A percentile compares a stretch with the other conserved stretches of the same genome.
Conservation (phyloP, 2,888 invertebrate species). For the Liopterus haemorrhoidalis region DNA sequence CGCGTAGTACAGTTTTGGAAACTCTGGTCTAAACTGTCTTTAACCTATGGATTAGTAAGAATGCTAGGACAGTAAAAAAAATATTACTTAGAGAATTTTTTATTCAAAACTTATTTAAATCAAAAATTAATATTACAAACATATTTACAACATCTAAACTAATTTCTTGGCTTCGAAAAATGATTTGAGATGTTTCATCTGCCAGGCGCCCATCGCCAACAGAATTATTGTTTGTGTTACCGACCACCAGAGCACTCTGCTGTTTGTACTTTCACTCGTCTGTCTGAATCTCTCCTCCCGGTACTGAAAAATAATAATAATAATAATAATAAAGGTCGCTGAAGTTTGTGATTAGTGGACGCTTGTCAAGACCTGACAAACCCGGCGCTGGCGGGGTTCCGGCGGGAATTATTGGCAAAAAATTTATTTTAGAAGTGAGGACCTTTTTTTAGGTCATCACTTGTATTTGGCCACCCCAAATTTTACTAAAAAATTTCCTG, state of each 20-base stretch:
- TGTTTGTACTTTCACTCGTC: conserved; percentile 97
- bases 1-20: no score
- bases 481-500: no score
- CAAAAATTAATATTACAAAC: conserved; percentile 3
- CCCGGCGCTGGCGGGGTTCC: no score
- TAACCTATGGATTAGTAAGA: no score
- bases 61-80: no score
- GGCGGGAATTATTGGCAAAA: no score
- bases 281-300: conserved; percentile 96
- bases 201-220: conserved; percentile 94
- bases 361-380: background rate
- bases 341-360: no score
- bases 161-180: conserved; percentile 99
- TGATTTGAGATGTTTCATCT: conserved; percentile 97
- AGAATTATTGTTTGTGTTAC: conserved; percentile 86
- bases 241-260: conserved; percentile 95
- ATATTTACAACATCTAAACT: conserved; percentile 55
- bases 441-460: no score
- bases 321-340: background rate
- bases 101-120: no score
- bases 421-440: no score
- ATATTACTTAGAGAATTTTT: background rate
- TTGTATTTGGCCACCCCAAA: no score
- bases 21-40: no score
- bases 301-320: conserved; percentile 57